phyloP scores from a whole-genome alignment of 2,888 invertebrate species.

The Gerris lacustris region DNA sequence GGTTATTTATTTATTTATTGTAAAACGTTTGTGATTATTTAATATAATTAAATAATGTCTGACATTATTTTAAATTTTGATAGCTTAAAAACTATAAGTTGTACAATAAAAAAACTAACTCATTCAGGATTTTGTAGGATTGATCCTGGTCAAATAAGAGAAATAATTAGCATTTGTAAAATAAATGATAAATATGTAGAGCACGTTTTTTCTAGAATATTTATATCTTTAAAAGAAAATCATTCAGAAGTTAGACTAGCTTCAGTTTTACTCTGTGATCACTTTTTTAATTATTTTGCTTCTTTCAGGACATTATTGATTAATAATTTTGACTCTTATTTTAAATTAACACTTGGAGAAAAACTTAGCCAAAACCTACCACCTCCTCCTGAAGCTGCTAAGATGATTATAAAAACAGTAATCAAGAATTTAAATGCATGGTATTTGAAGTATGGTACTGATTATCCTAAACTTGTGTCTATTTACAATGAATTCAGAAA shows the following conservation, averaged over 20 bases:
- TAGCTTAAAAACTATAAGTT: conserved; percentile 1
- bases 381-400: conserved; percentile 40
- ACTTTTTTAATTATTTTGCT: conserved; percentile 43
- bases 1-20: too few species aligned
- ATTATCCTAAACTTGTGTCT: conserved; percentile 39
- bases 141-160: conserved; percentile 25
- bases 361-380: conserved; percentile 40
- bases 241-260: conserved; percentile 44
- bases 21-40: too few species aligned
- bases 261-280: conserved; percentile 41
- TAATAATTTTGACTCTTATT: conserved; percentile 37
- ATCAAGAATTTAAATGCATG: conserved; percentile 40
- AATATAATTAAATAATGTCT: not conserved
- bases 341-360: conserved; percentile 38
- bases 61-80: not conserved
- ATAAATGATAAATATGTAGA: conserved; percentile 38
- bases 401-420: conserved; percentile 38
- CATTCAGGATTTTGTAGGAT: conserved; percentile 31
- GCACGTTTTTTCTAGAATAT: conserved; percentile 37
- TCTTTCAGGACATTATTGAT: conserved; percentile 40
- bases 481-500: conserved; percentile 34
- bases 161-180: conserved; percentile 30
- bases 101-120: conserved; percentile 29
- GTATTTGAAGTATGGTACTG: conserved; percentile 39
- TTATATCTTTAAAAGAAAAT: conserved; percentile 39